Percentiles rank a stretch among this genome's conserved stretches.
These are phyloP conservation scores for Ophion slaviceki DNA, from an alignment of 2,888 invertebrate genomes.

Conservation along the genomic window DNA sequence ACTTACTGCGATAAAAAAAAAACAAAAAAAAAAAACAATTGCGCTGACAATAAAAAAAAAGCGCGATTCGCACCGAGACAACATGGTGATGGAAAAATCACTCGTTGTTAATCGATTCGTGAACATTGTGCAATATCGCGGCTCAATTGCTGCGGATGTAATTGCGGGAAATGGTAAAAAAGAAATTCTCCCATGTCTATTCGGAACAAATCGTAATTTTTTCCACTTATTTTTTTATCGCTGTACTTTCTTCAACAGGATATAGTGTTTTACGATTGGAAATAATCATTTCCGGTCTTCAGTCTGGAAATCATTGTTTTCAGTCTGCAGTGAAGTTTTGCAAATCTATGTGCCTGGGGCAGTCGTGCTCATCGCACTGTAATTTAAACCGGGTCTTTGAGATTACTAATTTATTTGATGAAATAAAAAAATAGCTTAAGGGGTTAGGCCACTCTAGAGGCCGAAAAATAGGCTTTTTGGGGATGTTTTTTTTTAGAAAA, in stretches of 20 bases:
- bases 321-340: not conserved
- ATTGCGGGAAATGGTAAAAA: not conserved
- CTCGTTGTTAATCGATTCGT: not conserved
- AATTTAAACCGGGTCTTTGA: not conserved
- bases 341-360: not conserved
- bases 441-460: too few relatives aligned
- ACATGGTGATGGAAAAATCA: not conserved
- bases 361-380: not conserved
- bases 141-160: not conserved
- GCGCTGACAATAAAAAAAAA: conserved; percentile 16
- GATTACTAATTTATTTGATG: not conserved
- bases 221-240: conserved; percentile 6
- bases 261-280: not conserved
- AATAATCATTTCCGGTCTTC: conserved; percentile 1
- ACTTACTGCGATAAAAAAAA: conserved; percentile 34
- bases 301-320: not conserved
- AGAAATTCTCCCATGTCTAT: not conserved
- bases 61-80: not conserved
- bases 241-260: conserved; percentile 14
- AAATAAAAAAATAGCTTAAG: not conserved
- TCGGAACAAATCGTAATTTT: conserved; percentile 49
- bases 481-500: too few relatives aligned
- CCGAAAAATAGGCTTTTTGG: too few relatives aligned
- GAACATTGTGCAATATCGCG: not conserved
- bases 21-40: conserved; percentile 29